phyloP scores from a whole-genome alignment of 2,113 vertebrate genomes.

The Anseranas semipalmata region DNA sequence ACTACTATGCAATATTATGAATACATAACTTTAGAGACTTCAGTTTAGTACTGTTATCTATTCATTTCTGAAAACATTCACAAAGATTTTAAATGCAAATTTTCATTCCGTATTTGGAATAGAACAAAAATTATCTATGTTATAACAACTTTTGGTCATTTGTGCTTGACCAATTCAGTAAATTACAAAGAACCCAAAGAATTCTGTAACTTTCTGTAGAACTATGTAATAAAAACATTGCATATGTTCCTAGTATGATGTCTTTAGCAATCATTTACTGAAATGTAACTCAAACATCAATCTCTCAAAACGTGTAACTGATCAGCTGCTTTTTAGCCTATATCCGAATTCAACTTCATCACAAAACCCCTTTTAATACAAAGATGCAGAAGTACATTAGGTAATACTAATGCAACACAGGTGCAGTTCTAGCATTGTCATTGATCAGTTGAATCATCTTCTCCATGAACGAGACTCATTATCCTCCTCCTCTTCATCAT shows the following conservation, averaged over 20 bases:
- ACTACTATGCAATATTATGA: constrained; percentile 87
- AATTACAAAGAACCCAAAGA: constrained; percentile 85
- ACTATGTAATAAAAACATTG: constrained; percentile 88
- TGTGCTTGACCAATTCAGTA: constrained; percentile 80
- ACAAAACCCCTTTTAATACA: constrained; percentile 82
- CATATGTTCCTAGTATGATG: constrained; percentile 84
- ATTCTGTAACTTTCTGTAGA: constrained; percentile 80
- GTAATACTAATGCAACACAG: constrained; percentile 84
- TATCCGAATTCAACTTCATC: constrained; percentile 79
- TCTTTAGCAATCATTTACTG: constrained; percentile 85
- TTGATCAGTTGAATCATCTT: constrained; percentile 87
- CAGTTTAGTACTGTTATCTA: constrained; percentile 83
- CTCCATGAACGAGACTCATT: constrained; percentile 96
- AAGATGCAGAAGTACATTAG: constrained; percentile 85
- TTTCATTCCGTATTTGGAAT: constrained; percentile 81
- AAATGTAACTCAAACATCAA: constrained; percentile 86
- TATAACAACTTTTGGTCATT: constrained; percentile 84
- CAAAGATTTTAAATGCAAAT: constrained; percentile 86
- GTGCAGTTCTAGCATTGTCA: constrained; percentile 75
- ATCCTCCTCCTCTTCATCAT: constrained; percentile 97
- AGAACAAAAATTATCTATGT: constrained; percentile 83
- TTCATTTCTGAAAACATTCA: constrained; percentile 84
- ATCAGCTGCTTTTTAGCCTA: constrained; percentile 79
- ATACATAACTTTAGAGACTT: constrained; percentile 83
- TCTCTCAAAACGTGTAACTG: constrained; percentile 78